Evolutionary conservation across 2,797 vertebrate species (phyloP).

Genomic region (Hoplostethus atlanticus): DNA sequence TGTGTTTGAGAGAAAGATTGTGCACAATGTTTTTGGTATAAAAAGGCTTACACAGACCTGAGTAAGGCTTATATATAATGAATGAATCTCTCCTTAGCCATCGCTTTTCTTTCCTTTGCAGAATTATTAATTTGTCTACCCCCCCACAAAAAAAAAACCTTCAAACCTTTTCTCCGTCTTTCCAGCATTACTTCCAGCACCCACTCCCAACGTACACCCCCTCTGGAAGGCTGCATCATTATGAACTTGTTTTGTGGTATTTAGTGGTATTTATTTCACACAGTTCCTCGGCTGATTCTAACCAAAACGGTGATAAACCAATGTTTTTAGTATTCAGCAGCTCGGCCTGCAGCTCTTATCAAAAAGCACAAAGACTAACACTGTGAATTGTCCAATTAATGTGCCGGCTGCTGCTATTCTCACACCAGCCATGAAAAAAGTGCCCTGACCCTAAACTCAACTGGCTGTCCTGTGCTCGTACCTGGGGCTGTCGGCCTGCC

Average conservation of each 20-base stretch:
- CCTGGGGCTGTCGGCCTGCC: conserved; percentile 56
- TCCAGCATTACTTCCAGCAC: conserved; percentile 39
- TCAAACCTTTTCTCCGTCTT: conserved; percentile 23
- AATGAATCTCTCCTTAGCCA: conserved; percentile 74
- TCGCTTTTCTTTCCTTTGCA: conserved; percentile 69
- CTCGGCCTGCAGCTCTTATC: conserved; percentile 44
- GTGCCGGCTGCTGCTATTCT: conserved; percentile 42
- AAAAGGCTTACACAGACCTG: conserved; percentile 77
- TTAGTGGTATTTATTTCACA: conserved; percentile 30
- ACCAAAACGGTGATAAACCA: conserved; percentile 57
- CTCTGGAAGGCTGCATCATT: conserved; percentile 47
- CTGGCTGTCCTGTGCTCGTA: conserved; percentile 37
- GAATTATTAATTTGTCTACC: conserved; percentile 71
- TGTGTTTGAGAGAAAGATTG: conserved; percentile 24
- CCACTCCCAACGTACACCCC: conserved; percentile 33
- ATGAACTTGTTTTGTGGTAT: conserved; percentile 50
- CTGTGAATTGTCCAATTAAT: conserved; percentile 54
- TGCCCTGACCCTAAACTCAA: conserved; percentile 37
- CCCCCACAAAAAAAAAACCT: conserved; percentile 31
- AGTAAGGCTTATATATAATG: conserved; percentile 79
- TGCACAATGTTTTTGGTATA: conserved; percentile 62
- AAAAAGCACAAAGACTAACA: conserved; percentile 40
- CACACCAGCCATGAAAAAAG: conserved; percentile 40
- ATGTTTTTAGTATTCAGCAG: conserved; percentile 55
- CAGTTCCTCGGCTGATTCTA: conserved; percentile 52